Base-by-base conservation (phyloP, 2,888 invertebrate species). In the Lasioglossum calceatum region DNA sequence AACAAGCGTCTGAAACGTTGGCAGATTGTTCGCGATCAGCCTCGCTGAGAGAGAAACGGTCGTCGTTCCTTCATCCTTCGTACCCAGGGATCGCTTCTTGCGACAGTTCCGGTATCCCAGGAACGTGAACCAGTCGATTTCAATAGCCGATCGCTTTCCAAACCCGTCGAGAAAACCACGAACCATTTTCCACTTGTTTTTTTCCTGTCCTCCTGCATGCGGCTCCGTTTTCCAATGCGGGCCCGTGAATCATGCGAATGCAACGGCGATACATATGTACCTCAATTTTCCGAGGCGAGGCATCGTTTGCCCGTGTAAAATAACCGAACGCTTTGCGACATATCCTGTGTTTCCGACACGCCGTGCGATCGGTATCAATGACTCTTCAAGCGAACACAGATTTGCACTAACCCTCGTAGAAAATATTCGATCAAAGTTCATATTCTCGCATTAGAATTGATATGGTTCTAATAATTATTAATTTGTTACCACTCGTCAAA, bases 331-430 rank as follows among this genome's bases (percentile, higher is more conserved):
- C 44, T 85, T 90, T 91, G 74, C 90, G 80, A 91, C 89, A 89
- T 75, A 87, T 91, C 90, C 91, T 73, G 82, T 91, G 82, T 89
- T 90, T 90, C 84, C 44, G 81, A 84, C 85, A 87, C 84, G 50
- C 36, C 16, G 54, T 64, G n/a, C 74, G 90, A 90, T 91, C 71
- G 73, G 71, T 91, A 91, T 91, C 89, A 82, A 79, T 67, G 61
- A 32, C 39, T 71, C 58, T 71, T 81, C 87, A 58, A 78, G 77
- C 84, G 42, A 79, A 78, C 54, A 50, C 2, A n/a, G n/a, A 23
- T 61, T 27, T 61, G 61, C 14, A 27, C 14, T 61, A 61, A 61
- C 2, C 32, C 14, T 16, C 5, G 64, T 4, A 7, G 32, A 32
- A 64, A 32, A 32, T 32, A 64, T 64, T 58, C 23, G 3, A 54